Percentiles rank a stretch among this genome's conserved stretches.
phyloP scores from a whole-genome alignment of 2,797 vertebrate species.

The Paedocypris micromegethes region DNA sequence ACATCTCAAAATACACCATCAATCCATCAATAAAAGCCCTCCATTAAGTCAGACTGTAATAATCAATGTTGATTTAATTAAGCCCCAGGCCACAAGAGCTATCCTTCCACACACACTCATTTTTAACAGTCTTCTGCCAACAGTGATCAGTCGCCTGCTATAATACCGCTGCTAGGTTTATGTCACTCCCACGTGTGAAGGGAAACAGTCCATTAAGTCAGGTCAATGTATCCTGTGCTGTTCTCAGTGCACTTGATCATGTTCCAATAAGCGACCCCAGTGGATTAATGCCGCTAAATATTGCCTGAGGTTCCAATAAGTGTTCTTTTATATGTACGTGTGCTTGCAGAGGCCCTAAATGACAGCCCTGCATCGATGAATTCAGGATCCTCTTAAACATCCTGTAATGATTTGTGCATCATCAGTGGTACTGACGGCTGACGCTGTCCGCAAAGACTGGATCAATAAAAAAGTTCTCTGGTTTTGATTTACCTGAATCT shows the following conservation, averaged over 20 bases:
- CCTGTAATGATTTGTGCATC: no score
- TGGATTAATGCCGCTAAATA: constrained; percentile 9
- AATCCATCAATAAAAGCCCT: constrained; percentile 41
- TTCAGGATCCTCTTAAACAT: no score
- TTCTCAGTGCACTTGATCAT: not conserved
- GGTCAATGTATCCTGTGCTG: constrained; percentile 14
- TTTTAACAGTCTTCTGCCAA: constrained; percentile 3
- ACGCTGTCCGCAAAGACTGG: no score
- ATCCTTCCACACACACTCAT: constrained; percentile 23
- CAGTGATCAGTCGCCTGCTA: not conserved
- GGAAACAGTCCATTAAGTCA: constrained; percentile 30
- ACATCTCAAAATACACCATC: constrained; percentile 40
- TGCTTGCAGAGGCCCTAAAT: constrained; percentile 2
- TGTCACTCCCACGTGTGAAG: not conserved
- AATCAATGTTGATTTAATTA: constrained; percentile 50
- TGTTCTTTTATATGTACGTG: not conserved
- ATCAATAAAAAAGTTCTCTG: no score
- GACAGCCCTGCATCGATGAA: not conserved
- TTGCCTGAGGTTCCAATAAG: not conserved
- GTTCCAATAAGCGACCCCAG: constrained; percentile 9
- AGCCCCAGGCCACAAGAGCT: constrained; percentile 29
- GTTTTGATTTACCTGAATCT: no score
- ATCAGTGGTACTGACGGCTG: no score
- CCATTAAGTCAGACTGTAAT: constrained; percentile 26
- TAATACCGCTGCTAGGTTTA: constrained; percentile 2